These are phyloP conservation scores for Microcebus tavaratra DNA, from an alignment of 2,113 vertebrate genomes.

Conservation along the genomic window DNA sequence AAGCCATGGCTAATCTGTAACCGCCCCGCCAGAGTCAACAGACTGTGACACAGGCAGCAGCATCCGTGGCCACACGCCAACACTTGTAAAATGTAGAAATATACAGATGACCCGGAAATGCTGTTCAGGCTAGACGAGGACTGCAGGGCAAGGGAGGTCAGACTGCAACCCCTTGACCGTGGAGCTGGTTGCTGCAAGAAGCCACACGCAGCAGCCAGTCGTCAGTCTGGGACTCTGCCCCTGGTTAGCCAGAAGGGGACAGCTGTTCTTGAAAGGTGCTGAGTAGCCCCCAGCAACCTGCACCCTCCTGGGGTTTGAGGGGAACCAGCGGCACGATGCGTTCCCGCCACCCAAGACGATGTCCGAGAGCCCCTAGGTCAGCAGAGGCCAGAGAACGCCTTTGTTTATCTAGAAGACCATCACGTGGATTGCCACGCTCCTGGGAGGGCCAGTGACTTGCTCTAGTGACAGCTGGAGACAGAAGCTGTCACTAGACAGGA, in stretches of 20 bases:
- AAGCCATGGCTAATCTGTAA: not conserved
- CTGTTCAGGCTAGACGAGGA: not conserved
- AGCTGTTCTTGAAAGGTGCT: not conserved
- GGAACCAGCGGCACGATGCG: not conserved
- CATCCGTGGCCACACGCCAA: not conserved
- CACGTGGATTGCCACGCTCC: accelerated
- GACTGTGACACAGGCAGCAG: not conserved
- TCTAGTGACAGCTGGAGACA: too few relatives aligned
- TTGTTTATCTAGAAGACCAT: not conserved
- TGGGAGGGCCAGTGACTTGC: not conserved
- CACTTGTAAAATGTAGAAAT: not conserved
- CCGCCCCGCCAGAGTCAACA: not conserved
- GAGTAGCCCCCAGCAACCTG: not conserved
- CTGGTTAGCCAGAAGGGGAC: not conserved
- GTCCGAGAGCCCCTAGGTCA: not conserved
- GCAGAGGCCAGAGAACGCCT: not conserved
- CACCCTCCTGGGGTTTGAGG: not conserved
- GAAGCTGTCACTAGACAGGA: not conserved
- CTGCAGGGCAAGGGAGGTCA: not conserved
- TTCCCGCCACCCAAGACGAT: not conserved
- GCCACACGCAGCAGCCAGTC: not conserved
- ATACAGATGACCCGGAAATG: not conserved
- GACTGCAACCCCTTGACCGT: not conserved
- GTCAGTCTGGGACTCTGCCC: not conserved
- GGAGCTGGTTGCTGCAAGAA: not conserved